phyloP scores from a whole-genome alignment of 2,113 vertebrate species.

The Crotalus viridis region DNA sequence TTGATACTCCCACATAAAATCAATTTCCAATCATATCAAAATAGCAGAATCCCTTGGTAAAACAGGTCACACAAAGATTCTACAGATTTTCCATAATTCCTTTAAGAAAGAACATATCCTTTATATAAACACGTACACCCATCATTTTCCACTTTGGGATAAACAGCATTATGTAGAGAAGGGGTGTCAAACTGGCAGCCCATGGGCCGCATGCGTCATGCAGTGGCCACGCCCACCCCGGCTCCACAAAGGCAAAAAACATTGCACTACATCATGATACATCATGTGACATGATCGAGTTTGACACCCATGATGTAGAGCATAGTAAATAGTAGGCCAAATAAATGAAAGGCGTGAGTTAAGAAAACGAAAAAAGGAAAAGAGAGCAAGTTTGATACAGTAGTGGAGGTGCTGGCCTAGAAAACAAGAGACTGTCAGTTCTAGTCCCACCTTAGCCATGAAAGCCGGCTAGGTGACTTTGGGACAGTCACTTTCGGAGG shows the following conservation, averaged over 20 bases:
- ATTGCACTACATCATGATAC: too few relatives aligned
- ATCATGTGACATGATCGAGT: too few relatives aligned
- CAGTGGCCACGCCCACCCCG: too few relatives aligned
- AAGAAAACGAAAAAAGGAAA: neutral
- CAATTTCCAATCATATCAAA: neutral
- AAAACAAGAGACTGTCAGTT: neutral
- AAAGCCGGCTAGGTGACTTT: neutral
- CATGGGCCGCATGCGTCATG: too few relatives aligned
- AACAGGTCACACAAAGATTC: neutral
- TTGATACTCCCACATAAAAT: neutral
- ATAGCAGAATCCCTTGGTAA: neutral
- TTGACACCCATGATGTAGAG: neutral
- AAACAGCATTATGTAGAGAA: neutral
- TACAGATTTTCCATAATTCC: neutral
- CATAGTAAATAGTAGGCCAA: neutral
- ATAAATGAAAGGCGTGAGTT: neutral
- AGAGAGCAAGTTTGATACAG: neutral
- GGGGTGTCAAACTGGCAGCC: too few relatives aligned
- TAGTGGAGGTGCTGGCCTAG: neutral
- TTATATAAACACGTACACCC: neutral
- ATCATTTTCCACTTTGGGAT: neutral
- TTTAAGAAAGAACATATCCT: neutral
- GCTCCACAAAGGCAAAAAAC: too few relatives aligned
- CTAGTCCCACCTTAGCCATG: neutral
- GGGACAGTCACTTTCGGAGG: neutral